Conservation (phyloP, 2,797 vertebrate genomes). For the Pterois miles region DNA sequence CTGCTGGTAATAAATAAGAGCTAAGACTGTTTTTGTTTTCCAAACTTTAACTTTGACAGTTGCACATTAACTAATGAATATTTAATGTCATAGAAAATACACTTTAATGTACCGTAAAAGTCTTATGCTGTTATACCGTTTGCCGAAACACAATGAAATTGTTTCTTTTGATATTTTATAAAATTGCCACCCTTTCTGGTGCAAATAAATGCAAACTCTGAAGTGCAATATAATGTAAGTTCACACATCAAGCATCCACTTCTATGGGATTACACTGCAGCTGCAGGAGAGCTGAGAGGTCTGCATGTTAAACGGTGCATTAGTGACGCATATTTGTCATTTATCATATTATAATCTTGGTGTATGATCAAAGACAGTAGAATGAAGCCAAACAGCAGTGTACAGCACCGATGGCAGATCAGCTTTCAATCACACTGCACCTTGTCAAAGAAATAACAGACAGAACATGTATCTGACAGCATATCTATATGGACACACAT, state of each 20-base stretch:
- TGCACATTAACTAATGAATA: background rate
- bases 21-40: too few relatives aligned
- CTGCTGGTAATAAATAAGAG: background rate
- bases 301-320: background rate
- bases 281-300: background rate
- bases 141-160: background rate
- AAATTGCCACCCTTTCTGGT: background rate
- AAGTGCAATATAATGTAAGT: background rate
- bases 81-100: background rate
- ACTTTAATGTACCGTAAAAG: background rate
- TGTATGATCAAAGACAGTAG: constrained; percentile 21
- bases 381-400: constrained; percentile 4
- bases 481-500: constrained; percentile 16
- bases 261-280: background rate
- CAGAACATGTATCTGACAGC: background rate
- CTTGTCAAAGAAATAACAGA: constrained; percentile 10
- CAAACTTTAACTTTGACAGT: background rate
- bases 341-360: constrained; percentile 9
- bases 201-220: constrained; percentile 27
- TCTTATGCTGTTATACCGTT: background rate
- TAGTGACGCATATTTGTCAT: constrained; percentile 7
- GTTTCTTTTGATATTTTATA: constrained; percentile 7
- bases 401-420: constrained; percentile 6
- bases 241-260: background rate
- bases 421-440: constrained; percentile 20